Conservation (phyloP, 2,797 vertebrate genomes). For the Sebastes oblongus region DNA sequence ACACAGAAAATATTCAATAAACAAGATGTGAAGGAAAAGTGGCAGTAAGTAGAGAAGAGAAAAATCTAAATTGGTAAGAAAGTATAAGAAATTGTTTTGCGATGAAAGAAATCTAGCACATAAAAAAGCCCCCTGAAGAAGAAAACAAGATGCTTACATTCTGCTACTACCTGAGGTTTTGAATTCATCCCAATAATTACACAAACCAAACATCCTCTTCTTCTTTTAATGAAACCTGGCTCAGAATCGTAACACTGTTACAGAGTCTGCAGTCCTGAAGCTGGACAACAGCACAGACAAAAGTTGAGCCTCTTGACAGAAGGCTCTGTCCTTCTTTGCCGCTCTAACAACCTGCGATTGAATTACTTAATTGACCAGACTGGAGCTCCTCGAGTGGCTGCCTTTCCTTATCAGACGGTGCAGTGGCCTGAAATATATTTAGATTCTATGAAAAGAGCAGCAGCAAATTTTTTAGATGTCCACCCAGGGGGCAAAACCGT, state of each 20-base stretch:
- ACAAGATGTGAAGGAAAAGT: not conserved
- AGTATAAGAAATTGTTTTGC: not conserved
- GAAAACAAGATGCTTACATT: not conserved
- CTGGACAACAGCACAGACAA: not conserved
- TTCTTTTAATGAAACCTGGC: slow-evolving; percentile 4
- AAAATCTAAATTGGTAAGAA: not conserved
- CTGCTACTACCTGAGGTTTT: not conserved
- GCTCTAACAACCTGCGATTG: slow-evolving; percentile 38
- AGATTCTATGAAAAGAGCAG: slow-evolving; percentile 49
- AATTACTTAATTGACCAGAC: slow-evolving; percentile 63
- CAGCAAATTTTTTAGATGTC: slow-evolving; percentile 31
- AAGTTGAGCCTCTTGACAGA: slow-evolving; percentile 9
- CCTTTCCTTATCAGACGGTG: slow-evolving; percentile 29
- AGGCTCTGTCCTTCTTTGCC: slow-evolving; percentile 21
- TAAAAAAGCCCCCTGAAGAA: not conserved
- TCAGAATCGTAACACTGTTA: not conserved
- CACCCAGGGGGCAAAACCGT: not conserved
- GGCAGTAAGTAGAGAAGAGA: not conserved
- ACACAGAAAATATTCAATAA: not conserved
- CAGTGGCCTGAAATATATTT: slow-evolving; percentile 40
- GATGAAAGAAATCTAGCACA: not conserved
- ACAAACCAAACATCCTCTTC: not conserved
- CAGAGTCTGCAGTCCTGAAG: not conserved
- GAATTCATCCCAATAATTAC: not conserved
- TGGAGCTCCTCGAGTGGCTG: slow-evolving; percentile 17